These are phyloP conservation scores for Gortyna flavago DNA, from an alignment of 2,888 invertebrate species.

Conservation along the genomic window DNA sequence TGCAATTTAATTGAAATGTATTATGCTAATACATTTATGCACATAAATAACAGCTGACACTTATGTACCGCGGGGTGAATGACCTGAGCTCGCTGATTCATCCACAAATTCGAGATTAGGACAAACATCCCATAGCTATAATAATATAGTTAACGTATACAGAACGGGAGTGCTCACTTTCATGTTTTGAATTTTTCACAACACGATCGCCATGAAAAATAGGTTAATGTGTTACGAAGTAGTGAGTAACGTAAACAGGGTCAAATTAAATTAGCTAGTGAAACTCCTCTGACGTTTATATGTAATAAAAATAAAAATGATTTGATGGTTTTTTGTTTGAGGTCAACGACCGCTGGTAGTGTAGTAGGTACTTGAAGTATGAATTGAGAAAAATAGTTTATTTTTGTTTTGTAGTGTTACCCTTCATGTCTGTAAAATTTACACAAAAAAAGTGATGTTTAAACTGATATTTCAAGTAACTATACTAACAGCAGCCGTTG, in stretches of 20 bases:
- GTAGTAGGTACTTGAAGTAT: too few relatives aligned
- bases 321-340: not conserved
- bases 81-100: constrained; percentile 70
- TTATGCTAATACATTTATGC: constrained; percentile 80
- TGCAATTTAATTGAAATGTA: constrained; percentile 84
- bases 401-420: too few relatives aligned
- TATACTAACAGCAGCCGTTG: too few relatives aligned
- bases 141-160: constrained; percentile 28
- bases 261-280: not conserved
- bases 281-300: not conserved
- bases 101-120: constrained; percentile 75
- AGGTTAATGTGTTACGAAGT: constrained; percentile 40
- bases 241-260: constrained; percentile 7
- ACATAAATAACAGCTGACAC: constrained; percentile 70
- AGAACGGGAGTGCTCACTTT: constrained; percentile 17
- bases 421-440: too few relatives aligned
- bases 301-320: not conserved
- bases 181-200: constrained; percentile 34
- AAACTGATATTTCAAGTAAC: too few relatives aligned
- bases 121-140: constrained; percentile 65
- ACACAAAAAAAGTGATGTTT: too few relatives aligned
- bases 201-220: constrained; percentile 18
- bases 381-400: too few relatives aligned
- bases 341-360: too few relatives aligned
- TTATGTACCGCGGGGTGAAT: constrained; percentile 70